Conservation (phyloP, 2,113 vertebrate species). For the Chaetodon auriga region DNA sequence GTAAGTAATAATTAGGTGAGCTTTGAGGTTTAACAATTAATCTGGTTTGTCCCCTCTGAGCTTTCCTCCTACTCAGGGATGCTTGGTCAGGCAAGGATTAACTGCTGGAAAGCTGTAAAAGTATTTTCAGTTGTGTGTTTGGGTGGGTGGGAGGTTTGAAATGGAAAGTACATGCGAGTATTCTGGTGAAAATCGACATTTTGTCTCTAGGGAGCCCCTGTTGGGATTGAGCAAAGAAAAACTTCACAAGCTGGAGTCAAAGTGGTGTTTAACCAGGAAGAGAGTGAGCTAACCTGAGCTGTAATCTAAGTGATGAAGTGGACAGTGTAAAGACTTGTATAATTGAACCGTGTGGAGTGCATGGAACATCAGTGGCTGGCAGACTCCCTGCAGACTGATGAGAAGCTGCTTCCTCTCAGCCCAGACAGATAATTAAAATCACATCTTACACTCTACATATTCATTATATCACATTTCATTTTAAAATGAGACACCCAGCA, state of each 20-base stretch:
- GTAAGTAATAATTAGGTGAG: not conserved
- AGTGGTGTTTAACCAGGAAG: constrained; percentile 35
- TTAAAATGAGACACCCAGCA: constrained; percentile 40
- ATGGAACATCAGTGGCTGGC: constrained; percentile 3
- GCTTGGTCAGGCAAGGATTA: not conserved
- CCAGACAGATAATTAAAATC: constrained; percentile 48
- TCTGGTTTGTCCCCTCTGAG: not conserved
- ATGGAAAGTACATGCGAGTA: constrained; percentile 48
- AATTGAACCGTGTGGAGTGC: constrained; percentile 40
- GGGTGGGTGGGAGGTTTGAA: constrained; percentile 6
- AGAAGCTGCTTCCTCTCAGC: constrained; percentile 25
- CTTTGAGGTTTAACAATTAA: not conserved
- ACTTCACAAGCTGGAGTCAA: constrained; percentile 13
- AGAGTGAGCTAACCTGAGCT: constrained; percentile 17
- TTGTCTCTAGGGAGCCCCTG: constrained; percentile 5
- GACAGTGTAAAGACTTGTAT: constrained; percentile 16
- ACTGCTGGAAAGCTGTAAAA: not conserved
- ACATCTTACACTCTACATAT: constrained; percentile 27
- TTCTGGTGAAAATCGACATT: constrained; percentile 20
- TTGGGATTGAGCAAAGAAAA: constrained; percentile 6
- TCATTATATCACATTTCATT: constrained; percentile 54
- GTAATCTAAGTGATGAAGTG: constrained; percentile 44
- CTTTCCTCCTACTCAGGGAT: not conserved
- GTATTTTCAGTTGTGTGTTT: not conserved
- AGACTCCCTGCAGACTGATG: constrained; percentile 35